These are phyloP conservation scores for Platypus cylindrus DNA, from an alignment of 2,888 invertebrate species.

Conservation along the genomic window DNA sequence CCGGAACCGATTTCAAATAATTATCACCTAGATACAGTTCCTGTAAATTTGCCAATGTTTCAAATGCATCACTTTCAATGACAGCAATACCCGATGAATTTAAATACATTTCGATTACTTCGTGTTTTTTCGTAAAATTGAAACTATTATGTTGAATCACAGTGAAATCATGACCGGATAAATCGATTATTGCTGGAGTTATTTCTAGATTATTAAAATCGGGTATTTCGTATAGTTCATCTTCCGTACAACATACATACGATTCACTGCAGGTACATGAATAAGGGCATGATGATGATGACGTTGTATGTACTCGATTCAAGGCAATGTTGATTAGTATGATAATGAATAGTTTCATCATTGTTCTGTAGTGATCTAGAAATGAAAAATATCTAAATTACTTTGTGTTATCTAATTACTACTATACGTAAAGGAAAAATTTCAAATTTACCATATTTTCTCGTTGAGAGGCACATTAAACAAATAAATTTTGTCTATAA, in stretches of 20 bases:
- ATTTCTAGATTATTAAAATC: conserved; percentile 23
- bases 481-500: too few relatives aligned
- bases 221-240: conserved; percentile 24
- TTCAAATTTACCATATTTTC: conserved; percentile 6
- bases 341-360: too few relatives aligned
- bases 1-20: conserved; percentile 24
- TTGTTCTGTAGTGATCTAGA: too few relatives aligned
- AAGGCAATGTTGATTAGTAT: too few relatives aligned
- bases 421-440: conserved; percentile 1
- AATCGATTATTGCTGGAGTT: conserved; percentile 26
- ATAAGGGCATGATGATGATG: conserved; percentile 20
- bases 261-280: conserved; percentile 25
- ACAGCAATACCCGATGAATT: conserved; percentile 26
- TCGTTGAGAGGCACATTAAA: too few relatives aligned
- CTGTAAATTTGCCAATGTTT: conserved; percentile 25
- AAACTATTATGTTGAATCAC: conserved; percentile 24
- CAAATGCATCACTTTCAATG: conserved; percentile 26
- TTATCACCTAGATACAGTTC: conserved; percentile 30
- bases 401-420: too few relatives aligned
- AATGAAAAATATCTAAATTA: too few relatives aligned
- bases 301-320: too few relatives aligned
- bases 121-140: conserved; percentile 23
- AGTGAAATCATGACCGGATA: conserved; percentile 29
- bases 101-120: conserved; percentile 27
- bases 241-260: conserved; percentile 24